A percentile compares a stretch with the other conserved stretches of the same genome.
Conservation (phyloP, 1,140 invertebrate genomes). For the Drosophila ironensis region DNA sequence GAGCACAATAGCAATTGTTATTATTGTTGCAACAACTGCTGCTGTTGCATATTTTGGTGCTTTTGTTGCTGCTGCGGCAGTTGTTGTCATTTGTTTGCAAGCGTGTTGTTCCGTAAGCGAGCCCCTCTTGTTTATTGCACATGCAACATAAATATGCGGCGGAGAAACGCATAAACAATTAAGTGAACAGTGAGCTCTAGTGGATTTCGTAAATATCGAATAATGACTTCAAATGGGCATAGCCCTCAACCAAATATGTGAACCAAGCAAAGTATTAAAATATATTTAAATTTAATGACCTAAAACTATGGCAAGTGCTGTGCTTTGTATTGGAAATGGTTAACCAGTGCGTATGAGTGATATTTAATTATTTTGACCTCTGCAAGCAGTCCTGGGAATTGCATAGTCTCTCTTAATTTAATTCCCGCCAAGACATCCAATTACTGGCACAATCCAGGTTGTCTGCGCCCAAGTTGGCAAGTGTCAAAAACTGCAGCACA, state of each 20-base stretch:
- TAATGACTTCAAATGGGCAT: no score
- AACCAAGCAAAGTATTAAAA: no score
- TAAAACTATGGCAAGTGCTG: background rate
- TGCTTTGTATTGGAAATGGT: slow-evolving; percentile 5
- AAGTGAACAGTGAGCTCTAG: slow-evolving; percentile 3
- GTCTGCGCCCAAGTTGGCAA: background rate
- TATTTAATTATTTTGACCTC: slow-evolving; percentile 65
- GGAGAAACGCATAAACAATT: slow-evolving; percentile 2
- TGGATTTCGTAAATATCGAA: no score
- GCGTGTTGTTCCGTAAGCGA: slow-evolving; percentile 59
- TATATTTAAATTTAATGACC: background rate
- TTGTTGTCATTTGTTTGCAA: slow-evolving; percentile 52
- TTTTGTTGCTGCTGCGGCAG: slow-evolving; percentile 11
- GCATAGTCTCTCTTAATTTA: background rate
- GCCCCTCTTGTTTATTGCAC: slow-evolving; percentile 50
- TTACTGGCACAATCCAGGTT: background rate
- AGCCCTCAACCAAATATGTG: no score
- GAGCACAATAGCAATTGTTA: slow-evolving; percentile 61
- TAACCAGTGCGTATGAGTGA: slow-evolving; percentile 69
- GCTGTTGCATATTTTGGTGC: slow-evolving; percentile 15
- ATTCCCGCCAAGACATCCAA: background rate
- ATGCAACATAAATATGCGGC: slow-evolving; percentile 10
- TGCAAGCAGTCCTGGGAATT: background rate
- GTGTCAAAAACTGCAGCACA: background rate
- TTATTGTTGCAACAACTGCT: slow-evolving; percentile 23